These are phyloP conservation scores for Chesias legatella DNA, from an alignment of 2,888 invertebrate species.

Conservation along the genomic window DNA sequence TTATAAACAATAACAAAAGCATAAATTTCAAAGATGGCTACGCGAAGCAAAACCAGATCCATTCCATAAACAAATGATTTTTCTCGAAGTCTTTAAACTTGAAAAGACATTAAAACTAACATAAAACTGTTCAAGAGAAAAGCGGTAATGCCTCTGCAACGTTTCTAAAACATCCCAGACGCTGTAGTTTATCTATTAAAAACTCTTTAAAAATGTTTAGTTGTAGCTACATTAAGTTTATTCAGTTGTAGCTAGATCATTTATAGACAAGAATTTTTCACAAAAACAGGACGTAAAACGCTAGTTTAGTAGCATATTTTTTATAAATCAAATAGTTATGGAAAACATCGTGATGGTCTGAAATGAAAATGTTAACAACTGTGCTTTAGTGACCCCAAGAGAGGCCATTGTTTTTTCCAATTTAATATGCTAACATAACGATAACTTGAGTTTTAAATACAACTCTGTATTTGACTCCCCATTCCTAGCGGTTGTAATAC, in stretches of 20 bases:
- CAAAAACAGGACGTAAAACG: too few relatives aligned
- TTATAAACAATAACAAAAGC: too few relatives aligned
- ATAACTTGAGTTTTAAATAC: too few relatives aligned
- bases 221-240: conserved; percentile 32
- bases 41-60: background rate
- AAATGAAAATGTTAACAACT: too few relatives aligned
- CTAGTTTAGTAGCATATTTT: too few relatives aligned
- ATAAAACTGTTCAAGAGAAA: conserved; percentile 18
- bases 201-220: conserved; percentile 23
- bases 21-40: too few relatives aligned
- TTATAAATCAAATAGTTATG: too few relatives aligned
- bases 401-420: too few relatives aligned
- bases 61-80: background rate
- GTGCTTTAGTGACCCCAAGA: too few relatives aligned
- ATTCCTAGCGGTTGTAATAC: conserved; percentile 7
- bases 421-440: too few relatives aligned
- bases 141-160: conserved; percentile 16
- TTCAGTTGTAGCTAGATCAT: conserved; percentile 38
- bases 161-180: conserved; percentile 22
- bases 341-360: too few relatives aligned
- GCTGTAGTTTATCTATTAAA: conserved; percentile 23
- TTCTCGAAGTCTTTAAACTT: conserved; percentile 6
- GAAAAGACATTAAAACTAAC: conserved; percentile 14
- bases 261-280: conserved; percentile 27
- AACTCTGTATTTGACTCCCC: background rate